Evolutionary conservation across 2,113 vertebrate genomes (phyloP), one percentile per base, ranked within the genome.

Genomic region (Phaethon lepturus): DNA sequence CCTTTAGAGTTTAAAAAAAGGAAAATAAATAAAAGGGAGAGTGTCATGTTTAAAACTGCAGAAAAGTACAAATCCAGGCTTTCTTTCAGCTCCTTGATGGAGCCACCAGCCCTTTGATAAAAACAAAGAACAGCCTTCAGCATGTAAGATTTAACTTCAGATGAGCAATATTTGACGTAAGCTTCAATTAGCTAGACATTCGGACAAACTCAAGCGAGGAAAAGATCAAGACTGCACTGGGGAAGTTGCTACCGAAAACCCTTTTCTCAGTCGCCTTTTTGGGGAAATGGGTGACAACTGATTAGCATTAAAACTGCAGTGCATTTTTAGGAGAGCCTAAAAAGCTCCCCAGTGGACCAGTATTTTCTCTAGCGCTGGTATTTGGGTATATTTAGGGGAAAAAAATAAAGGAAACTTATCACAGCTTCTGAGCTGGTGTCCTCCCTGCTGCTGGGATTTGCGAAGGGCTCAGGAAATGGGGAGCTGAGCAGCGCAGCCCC

Each of bases 11-110:
- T 85, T 62, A 78, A 82, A 85, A 94, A 91, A 81, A 75, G 60
- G 35, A 83, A 95, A 90, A 95, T 69, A 93, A 96, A 93, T 87
- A 90, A 95, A 90, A 96, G 83, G 53, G 33, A 96, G 80, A 91
- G 84, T 91, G 95, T 95, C 94, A 47, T 71, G 89, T 95, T 95
- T 95, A 79, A 95, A 94, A 95, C 80, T 69, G 60, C 31, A 29
- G 71, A 87, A 83, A 74, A 91, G 84, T 42, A 88, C 50, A 59
- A 88, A 90, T 76, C 84, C 71, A 35, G 50, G 33, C 71, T 95
- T 95, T 66, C 77, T 94, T 87, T 94, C 38, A 33, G 76, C 56
- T 95, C 56, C 90, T 80, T 60, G 56, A 29, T 76, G 38, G 60
- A 91, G 66, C 73, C 73, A 87, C 77, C 91, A 93, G 53, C 24